Conservation (phyloP, 1,140 invertebrate species). For the Drosophila parvula region DNA sequence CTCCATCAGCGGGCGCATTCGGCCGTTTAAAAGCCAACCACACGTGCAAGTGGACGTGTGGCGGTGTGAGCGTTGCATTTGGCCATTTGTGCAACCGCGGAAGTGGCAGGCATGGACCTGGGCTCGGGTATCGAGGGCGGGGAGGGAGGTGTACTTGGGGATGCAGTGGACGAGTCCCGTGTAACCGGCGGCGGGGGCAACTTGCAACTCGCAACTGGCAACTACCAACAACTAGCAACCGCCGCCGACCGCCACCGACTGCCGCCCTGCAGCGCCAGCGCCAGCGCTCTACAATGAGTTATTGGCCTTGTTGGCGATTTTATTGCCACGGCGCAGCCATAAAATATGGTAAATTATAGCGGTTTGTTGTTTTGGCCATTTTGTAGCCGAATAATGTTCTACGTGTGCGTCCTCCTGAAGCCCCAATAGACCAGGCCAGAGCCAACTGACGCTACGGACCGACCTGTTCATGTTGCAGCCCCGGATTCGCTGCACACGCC, state of each 20-base stretch:
- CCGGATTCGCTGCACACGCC: conserved; percentile 56
- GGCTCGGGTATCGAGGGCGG: not conserved
- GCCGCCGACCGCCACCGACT: conserved; percentile 35
- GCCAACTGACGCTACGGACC: not conserved
- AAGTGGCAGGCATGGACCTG: conserved; percentile 41
- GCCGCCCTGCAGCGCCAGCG: conserved; percentile 57
- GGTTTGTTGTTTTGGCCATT: conserved; percentile 84
- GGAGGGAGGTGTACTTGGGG: no score
- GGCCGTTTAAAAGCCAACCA: conserved; percentile 47
- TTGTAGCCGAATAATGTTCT: conserved; percentile 83
- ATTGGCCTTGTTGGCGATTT: conserved; percentile 84
- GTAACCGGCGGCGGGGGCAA: conserved; percentile 73
- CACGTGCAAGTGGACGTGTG: conserved; percentile 26
- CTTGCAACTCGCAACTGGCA: conserved; percentile 31
- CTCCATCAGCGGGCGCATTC: conserved; percentile 54
- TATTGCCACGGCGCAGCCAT: conserved; percentile 84
- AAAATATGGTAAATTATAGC: conserved; percentile 84
- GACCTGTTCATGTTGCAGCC: conserved; percentile 62
- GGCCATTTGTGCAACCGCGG: conserved; percentile 66
- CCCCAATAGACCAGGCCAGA: conserved; percentile 40
- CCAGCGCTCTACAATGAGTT: conserved; percentile 80
- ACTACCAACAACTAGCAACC: conserved; percentile 20
- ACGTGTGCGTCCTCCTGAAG: conserved; percentile 68
- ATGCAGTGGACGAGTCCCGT: conserved; percentile 30
- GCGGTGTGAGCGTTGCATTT: conserved; percentile 12